Evolutionary conservation across 2,113 vertebrate species (phyloP).

Genomic region (Prolemur simus): DNA sequence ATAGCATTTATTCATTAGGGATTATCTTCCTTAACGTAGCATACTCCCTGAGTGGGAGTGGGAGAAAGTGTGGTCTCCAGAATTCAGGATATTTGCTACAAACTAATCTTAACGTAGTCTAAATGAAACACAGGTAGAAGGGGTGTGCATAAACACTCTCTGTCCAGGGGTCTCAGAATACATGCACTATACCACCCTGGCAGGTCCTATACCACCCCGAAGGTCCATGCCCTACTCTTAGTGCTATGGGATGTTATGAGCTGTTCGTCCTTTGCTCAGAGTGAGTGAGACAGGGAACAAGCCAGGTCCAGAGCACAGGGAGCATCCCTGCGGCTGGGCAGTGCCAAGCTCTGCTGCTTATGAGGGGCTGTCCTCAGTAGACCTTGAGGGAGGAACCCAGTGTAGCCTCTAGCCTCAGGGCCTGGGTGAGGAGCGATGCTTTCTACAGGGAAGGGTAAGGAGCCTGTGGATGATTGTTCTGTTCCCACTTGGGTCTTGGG

Average conservation of each 20-base stretch:
- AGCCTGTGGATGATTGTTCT: neutral
- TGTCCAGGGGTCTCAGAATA: neutral
- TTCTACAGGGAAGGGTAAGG: neutral
- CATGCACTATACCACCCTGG: neutral
- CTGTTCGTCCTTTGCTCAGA: neutral
- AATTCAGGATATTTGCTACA: neutral
- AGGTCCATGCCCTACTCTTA: neutral
- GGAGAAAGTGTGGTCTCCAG: neutral
- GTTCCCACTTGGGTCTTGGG: neutral
- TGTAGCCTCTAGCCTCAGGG: neutral
- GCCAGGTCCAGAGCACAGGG: neutral
- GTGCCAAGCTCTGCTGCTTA: neutral
- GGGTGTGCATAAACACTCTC: neutral
- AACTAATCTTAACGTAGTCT: neutral
- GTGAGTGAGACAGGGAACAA: neutral
- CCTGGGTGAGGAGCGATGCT: fast-evolving
- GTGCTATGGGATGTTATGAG: neutral
- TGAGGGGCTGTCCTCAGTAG: neutral
- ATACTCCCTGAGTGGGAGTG: neutral
- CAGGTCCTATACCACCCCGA: neutral
- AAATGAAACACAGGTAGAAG: neutral
- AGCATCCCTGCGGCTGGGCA: neutral
- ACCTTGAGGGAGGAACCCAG: neutral
- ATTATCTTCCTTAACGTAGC: neutral
- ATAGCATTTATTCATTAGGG: neutral